These are phyloP conservation scores for Erynnis tages DNA, from an alignment of 2,888 invertebrate genomes.

Conservation along the genomic window DNA sequence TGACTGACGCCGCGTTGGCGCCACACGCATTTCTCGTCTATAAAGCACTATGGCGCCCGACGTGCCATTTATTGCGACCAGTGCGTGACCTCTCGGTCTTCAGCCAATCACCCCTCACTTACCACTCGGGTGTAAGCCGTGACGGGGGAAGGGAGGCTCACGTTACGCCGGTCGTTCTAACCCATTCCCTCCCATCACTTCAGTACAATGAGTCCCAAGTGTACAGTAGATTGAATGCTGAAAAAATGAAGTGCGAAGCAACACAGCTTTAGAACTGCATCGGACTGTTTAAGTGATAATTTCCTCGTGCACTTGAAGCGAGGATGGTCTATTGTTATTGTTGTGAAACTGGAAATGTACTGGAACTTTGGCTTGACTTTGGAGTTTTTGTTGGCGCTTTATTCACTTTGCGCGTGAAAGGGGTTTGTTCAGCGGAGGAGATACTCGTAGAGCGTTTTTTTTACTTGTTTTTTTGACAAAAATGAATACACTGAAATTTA, in stretches of 20 bases:
- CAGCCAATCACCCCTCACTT: slow-evolving; percentile 32
- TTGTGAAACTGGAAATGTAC: too few species aligned
- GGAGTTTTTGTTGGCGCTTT: slow-evolving; percentile 19
- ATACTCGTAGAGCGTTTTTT: background rate
- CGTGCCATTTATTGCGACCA: slow-evolving; percentile 40
- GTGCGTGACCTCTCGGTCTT: slow-evolving; percentile 34
- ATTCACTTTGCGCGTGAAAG: slow-evolving; percentile 13
- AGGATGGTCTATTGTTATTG: slow-evolving; percentile 17
- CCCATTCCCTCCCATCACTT: slow-evolving; percentile 30
- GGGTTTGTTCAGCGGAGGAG: slow-evolving; percentile 11
- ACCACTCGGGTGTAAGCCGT: slow-evolving; percentile 30
- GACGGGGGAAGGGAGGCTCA: slow-evolving; percentile 22
- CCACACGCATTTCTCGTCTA: slow-evolving; percentile 52
- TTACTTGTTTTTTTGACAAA: too few species aligned
- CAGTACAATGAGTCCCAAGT: slow-evolving; percentile 21
- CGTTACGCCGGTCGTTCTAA: slow-evolving; percentile 28
- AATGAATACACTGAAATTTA: too few species aligned
- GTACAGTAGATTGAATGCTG: slow-evolving; percentile 26
- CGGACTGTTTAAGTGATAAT: slow-evolving; percentile 32
- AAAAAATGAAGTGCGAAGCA: slow-evolving; percentile 27
- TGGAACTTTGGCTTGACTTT: slow-evolving; percentile 22
- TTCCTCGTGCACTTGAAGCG: slow-evolving; percentile 21
- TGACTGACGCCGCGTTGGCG: slow-evolving; percentile 43
- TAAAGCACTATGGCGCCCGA: slow-evolving; percentile 32
- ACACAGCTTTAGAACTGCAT: slow-evolving; percentile 25